Conservation (phyloP, 2,888 invertebrate species). For the Ormyrus nitidulus region DNA sequence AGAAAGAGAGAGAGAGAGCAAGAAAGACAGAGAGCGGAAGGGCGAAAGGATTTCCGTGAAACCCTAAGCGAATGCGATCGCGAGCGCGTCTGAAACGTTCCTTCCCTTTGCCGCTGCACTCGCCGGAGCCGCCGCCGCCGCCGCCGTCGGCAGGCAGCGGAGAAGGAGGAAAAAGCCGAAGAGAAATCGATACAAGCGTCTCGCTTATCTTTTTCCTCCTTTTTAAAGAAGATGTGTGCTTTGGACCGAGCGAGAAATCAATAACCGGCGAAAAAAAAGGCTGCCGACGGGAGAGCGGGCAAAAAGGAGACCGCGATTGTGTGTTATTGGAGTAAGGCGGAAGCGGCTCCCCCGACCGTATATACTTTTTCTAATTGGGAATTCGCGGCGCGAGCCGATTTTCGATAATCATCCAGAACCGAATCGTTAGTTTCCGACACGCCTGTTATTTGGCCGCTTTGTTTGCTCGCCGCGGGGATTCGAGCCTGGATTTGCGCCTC, state of each 20-base stretch:
- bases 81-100: constrained; percentile 54
- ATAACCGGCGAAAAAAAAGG: constrained; percentile 20
- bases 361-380: background rate
- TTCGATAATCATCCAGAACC: background rate
- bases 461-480: too few species aligned
- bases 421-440: background rate
- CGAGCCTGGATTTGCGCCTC: too few species aligned
- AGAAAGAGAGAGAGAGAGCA: constrained; percentile 34
- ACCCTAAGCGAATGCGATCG: constrained; percentile 63
- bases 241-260: constrained; percentile 42
- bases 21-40: constrained; percentile 33
- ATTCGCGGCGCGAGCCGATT: background rate
- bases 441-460: too few species aligned
- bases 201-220: constrained; percentile 46
- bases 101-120: constrained; percentile 35
- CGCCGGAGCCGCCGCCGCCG: too few species aligned
- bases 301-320: background rate
- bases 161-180: constrained; percentile 11
- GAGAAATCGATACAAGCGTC: constrained; percentile 56
- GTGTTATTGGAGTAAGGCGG: constrained; percentile 19
- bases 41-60: constrained; percentile 64
- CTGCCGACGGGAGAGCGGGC: background rate
- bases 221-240: constrained; percentile 48
- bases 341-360: background rate
- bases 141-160: background rate